Base-by-base conservation (phyloP, 2,888 invertebrate genomes). In the Euclidia mi region DNA sequence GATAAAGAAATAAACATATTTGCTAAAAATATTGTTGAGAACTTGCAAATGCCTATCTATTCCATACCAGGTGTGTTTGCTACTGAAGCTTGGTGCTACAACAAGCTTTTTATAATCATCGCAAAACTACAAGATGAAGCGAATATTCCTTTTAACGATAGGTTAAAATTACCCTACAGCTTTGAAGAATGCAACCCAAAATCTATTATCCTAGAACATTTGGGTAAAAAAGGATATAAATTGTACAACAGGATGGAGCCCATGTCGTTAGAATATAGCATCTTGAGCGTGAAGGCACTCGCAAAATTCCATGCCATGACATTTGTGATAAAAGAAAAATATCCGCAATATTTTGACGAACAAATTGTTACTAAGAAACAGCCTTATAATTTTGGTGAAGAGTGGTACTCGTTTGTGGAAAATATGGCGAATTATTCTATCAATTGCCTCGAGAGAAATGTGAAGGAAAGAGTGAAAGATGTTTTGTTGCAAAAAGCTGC, bases 251-350 rank as follows among this genome's bases (percentile, higher is more conserved):
- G 84, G 65, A 75, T 81, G 71, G 81, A 85, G 9, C 76, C 80
- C 0, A 61, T 85, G 35, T 50, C 77, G 0, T 44, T 81, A 0
- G 71, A 81, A 45, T 86, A 85, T 57, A 82, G 84, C 0, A 74
- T 81, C 50, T 18, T 82, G 10, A 73, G 83, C 2, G 14, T 88
- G 2, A 69, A 74, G 56, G 77, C 86, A 50, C 67, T 89, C 3
- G 89, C 86, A 0, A 88, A 80, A 52, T 82, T 89, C 11, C 89
- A 89, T 46, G 82, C 76, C 0, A 55, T 89, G 0, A 84, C 88
- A 1, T 79, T 83, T 46, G 79, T 78, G 0, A 38, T 88, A 32
- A 66, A 87, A 77, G 52, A 67, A 0, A 78, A 71, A 56, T 67
- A 53, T 11, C 79, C 81, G 0, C 69, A 80, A 9, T 89, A 79